phyloP scores from a whole-genome alignment of 2,888 invertebrate genomes.

The Cremastinae sp. region DNA sequence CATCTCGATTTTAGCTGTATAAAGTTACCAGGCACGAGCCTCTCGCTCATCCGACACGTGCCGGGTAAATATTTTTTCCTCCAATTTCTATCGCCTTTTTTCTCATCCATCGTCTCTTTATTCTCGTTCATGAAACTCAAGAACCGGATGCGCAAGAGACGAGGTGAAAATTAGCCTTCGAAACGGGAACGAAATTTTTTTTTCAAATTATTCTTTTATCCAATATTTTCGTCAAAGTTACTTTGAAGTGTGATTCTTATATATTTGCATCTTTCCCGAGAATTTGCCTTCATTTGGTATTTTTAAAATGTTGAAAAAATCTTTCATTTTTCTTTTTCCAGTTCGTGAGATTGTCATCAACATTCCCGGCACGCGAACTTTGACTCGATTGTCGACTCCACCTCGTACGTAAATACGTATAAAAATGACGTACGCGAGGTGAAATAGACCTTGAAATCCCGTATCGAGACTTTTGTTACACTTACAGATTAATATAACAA shows the following conservation, averaged over 20 bases:
- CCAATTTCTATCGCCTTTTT: conserved; percentile 3
- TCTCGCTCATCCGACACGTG: conserved; percentile 28
- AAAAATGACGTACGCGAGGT: conserved; percentile 7
- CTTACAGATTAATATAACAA: conserved; percentile 12
- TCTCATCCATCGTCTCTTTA: conserved; percentile 26
- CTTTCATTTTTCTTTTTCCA: conserved; percentile 18
- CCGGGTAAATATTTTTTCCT: conserved; percentile 7
- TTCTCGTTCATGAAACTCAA: conserved; percentile 16
- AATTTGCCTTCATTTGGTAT: not conserved
- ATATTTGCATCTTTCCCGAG: not conserved
- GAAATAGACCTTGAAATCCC: conserved; percentile 27
- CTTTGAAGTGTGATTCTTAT: not conserved
- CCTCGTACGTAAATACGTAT: conserved; percentile 20
- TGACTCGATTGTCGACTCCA: conserved; percentile 42
- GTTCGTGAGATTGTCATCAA: conserved; percentile 43
- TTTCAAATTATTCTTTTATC: no score
- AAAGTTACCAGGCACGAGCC: conserved; percentile 3
- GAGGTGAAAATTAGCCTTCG: not conserved
- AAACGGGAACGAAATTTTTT: not conserved
- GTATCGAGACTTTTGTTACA: conserved; percentile 22
- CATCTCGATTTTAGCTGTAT: conserved; percentile 25
- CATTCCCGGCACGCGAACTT: conserved; percentile 51
- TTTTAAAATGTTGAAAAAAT: not conserved
- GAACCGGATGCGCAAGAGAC: conserved; percentile 4
- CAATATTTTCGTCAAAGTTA: no score